phyloP scores from a whole-genome alignment of 1,140 invertebrate species.

The Harpegnathos saltator region DNA sequence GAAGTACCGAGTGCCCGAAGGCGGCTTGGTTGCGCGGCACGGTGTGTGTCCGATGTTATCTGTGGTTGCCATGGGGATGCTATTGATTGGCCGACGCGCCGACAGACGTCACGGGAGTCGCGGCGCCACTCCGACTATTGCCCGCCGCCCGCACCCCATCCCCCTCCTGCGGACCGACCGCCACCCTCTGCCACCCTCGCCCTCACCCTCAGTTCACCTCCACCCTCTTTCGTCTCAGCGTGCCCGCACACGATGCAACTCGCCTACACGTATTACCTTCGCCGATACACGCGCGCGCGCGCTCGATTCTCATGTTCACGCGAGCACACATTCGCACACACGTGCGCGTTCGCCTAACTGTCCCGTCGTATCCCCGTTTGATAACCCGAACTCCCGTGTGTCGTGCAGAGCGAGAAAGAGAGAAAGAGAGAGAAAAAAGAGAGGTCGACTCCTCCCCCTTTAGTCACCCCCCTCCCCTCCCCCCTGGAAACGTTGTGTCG shows the following conservation, averaged over 20 bases:
- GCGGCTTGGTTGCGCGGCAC: conserved; percentile 75
- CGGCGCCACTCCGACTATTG: conserved; percentile 85
- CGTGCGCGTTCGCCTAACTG: conserved; percentile 35
- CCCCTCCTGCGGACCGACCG: conserved; percentile 60
- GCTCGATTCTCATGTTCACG: conserved; percentile 11
- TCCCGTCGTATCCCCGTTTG: conserved; percentile 22
- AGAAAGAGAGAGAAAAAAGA: no score
- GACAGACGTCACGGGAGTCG: conserved; percentile 86
- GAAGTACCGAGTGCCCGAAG: conserved; percentile 70
- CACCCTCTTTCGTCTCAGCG: conserved; percentile 45
- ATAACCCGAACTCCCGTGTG: conserved; percentile 49
- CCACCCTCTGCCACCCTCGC: conserved; percentile 40
- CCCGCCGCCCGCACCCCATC: conserved; percentile 69
- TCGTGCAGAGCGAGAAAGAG: no score
- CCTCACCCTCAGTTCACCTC: conserved; percentile 42
- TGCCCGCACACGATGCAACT: conserved; percentile 6
- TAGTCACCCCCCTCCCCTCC: no score
- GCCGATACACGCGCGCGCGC: conserved; percentile 1
- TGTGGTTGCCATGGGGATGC: conserved; percentile 86
- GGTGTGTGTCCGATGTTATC: conserved; percentile 86
- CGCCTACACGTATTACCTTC: conserved; percentile 38
- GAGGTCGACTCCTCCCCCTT: conserved; percentile 52
- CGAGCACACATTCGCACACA: conserved; percentile 41
- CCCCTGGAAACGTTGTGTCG: conserved; percentile 42
- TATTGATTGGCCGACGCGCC: conserved; percentile 86